Base-by-base conservation (phyloP, 2,888 invertebrate genomes). In the Cephus spinipes region DNA sequence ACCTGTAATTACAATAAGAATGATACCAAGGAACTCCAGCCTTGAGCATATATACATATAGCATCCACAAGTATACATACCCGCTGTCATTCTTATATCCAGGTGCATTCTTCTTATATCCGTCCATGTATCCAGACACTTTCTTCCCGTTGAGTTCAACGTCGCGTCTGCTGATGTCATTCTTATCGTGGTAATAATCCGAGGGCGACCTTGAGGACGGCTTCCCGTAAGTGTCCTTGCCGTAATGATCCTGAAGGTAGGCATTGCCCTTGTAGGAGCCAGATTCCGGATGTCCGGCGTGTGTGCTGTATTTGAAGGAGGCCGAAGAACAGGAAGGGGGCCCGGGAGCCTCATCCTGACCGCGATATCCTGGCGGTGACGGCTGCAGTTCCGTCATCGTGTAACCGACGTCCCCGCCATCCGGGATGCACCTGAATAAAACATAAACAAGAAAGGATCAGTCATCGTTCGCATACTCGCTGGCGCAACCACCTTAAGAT, bases 321-420 rank as follows among this genome's bases (percentile, higher is more conserved):
- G 87, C 89, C 85, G 88, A 83, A 80, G 84, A 82, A 81, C 88
- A 87, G 86, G 87, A 84, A 81, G 88, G 85, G 85, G 88, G 87
- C 83, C 89, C 89, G 82, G 90, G 89, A 86, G 90, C 87, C 87
- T 91, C 91, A 89, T 91, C 90, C 88, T 91, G 90, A 81, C 89
- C 89, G 84, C 90, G 89, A 89, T 91, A 91, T 84, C 90, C 91
- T 85, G 91, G 87, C 85, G 90, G 89, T 85, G 91, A 91, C 89
- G 91, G 90, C 84, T 91, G 90, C 87, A 91, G 85, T 87, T 91
- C 91, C 89, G 91, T 91, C 91, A 91, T 91, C 90, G 90, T 90
- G 90, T 89, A 87, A 88, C 89, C 88, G 81, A 89, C 88, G 87
- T 88, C 90, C 91, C 90, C 91, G 90, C 91, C 91, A 91, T 91